Conservation (phyloP, 2,113 vertebrate species). For the Catharus minimus region DNA sequence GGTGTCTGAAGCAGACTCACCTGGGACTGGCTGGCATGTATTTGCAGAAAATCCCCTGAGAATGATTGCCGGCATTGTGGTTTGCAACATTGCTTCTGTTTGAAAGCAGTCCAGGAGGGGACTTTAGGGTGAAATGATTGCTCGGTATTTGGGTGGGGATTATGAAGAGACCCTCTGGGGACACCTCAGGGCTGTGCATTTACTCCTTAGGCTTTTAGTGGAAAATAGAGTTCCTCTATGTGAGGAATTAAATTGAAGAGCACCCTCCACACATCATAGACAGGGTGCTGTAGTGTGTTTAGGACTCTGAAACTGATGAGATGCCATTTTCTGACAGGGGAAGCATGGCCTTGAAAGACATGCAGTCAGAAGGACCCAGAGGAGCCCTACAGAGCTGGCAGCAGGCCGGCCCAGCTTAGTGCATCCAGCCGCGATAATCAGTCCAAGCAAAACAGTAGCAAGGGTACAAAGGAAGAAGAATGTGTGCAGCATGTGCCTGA, state of each 20-base stretch:
- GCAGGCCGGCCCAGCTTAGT: accelerated
- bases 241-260: accelerated
- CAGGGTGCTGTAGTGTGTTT: accelerated
- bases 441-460: background rate
- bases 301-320: background rate
- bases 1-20: background rate
- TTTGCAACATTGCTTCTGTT: accelerated
- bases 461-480: background rate
- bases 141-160: accelerated
- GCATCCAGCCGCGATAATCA: background rate
- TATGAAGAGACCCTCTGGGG: background rate
- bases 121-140: background rate
- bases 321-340: background rate
- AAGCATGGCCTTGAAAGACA: accelerated
- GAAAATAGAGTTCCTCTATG: accelerated
- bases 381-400: background rate
- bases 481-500: background rate
- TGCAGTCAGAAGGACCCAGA: accelerated
- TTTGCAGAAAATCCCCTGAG: background rate
- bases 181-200: background rate
- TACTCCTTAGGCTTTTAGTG: background rate
- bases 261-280: background rate
- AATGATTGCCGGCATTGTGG: accelerated
- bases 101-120: background rate
- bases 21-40: accelerated